Evolutionary conservation across 2,797 vertebrate species (phyloP).

Genomic region (Gouania willdenowi): DNA sequence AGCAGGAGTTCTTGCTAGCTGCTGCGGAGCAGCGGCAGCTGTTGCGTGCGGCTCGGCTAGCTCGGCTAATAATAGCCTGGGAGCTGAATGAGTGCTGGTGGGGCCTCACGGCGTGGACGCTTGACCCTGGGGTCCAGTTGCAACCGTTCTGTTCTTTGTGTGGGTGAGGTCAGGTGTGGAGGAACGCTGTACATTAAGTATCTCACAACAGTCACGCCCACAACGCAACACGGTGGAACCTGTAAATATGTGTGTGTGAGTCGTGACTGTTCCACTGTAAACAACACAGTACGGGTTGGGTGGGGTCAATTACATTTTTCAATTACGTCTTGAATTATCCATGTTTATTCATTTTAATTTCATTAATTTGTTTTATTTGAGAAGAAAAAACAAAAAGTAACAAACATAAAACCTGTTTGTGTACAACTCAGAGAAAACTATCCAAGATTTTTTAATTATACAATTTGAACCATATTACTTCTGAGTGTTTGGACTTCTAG

Average conservation of each 20-base stretch:
- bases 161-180: slow-evolving; percentile 18
- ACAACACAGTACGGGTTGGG: too few relatives aligned
- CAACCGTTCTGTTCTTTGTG: slow-evolving; percentile 32
- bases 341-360: too few relatives aligned
- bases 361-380: slow-evolving; percentile 1
- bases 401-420: too few relatives aligned
- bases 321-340: too few relatives aligned
- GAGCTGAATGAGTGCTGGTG: slow-evolving; percentile 29
- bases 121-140: slow-evolving; percentile 53
- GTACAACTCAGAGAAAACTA: too few relatives aligned
- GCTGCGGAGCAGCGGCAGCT: slow-evolving; percentile 58
- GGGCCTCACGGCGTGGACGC: slow-evolving; percentile 32
- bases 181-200: slow-evolving; percentile 1
- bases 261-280: not conserved
- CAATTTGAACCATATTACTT: too few relatives aligned
- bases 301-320: too few relatives aligned
- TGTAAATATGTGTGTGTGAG: slow-evolving; percentile 4
- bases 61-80: slow-evolving; percentile 62
- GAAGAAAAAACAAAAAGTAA: too few relatives aligned
- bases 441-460: too few relatives aligned
- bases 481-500: too few relatives aligned
- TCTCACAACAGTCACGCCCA: not conserved
- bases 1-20: slow-evolving; percentile 38
- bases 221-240: not conserved
- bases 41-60: slow-evolving; percentile 39